phyloP scores from a whole-genome alignment of 2,888 invertebrate genomes.

The Tachina fera region DNA sequence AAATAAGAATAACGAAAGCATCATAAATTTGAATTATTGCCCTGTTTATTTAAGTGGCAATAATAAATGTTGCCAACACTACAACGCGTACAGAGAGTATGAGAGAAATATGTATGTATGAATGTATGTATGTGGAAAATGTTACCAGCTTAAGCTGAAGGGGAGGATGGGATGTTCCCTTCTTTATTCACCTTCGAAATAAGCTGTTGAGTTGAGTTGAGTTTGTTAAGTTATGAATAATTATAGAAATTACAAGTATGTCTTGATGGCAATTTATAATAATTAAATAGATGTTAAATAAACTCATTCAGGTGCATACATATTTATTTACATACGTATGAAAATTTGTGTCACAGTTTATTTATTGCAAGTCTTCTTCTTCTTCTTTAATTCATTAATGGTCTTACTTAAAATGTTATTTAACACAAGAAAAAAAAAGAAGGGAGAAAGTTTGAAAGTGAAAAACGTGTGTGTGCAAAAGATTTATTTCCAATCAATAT shows the following conservation, averaged over 20 bases:
- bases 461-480: background rate
- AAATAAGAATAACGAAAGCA: background rate
- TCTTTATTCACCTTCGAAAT: background rate
- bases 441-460: no score
- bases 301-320: background rate
- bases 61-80: conserved; percentile 43
- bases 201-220: background rate
- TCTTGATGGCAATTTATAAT: background rate
- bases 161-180: background rate
- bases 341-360: background rate
- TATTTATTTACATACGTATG: background rate
- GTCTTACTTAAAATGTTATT: background rate
- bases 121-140: background rate
- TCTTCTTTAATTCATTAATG: background rate
- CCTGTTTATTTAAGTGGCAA: conserved; percentile 32
- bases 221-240: conserved; percentile 3
- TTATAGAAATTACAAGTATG: background rate
- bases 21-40: conserved; percentile 44
- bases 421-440: background rate
- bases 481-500: background rate
- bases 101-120: background rate
- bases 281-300: background rate
- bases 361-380: background rate
- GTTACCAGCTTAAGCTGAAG: background rate
- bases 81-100: background rate